A percentile compares a stretch with the other conserved stretches of the same genome.
Evolutionary conservation across 2,797 vertebrate species (phyloP).

Genomic region (Anabacerthia variegaticeps): DNA sequence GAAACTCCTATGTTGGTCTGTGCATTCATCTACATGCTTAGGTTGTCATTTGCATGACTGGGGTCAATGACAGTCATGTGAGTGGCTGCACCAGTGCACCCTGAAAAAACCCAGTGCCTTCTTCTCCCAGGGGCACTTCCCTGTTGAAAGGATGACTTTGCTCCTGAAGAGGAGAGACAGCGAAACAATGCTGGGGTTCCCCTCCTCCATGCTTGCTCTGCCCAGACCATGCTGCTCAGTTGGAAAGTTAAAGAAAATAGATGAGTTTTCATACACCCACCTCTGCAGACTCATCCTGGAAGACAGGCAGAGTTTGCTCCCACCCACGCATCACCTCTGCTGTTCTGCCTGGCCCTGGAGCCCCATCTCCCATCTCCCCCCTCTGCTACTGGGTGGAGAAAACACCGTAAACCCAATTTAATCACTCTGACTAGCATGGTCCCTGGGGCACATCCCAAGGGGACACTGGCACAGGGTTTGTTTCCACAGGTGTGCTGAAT

Average conservation of each 20-base stretch:
- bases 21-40: rapidly evolving
- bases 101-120: neutral
- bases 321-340: neutral
- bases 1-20: neutral
- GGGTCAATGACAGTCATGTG: neutral
- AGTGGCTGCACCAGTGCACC: neutral
- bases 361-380: neutral
- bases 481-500: neutral
- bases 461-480: neutral
- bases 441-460: neutral
- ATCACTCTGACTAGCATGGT: neutral
- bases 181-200: neutral
- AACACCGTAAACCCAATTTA: neutral
- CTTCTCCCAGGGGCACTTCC: neutral
- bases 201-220: neutral
- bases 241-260: slow-evolving; percentile 9
- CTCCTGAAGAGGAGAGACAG: neutral
- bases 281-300: neutral
- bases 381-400: neutral
- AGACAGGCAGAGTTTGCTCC: neutral
- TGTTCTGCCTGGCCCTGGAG: neutral
- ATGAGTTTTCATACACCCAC: slow-evolving; percentile 25
- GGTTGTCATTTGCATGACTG: neutral
- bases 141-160: neutral
- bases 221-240: neutral